Conservation (phyloP, 2,113 vertebrate species). For the Sciurus niger region DNA sequence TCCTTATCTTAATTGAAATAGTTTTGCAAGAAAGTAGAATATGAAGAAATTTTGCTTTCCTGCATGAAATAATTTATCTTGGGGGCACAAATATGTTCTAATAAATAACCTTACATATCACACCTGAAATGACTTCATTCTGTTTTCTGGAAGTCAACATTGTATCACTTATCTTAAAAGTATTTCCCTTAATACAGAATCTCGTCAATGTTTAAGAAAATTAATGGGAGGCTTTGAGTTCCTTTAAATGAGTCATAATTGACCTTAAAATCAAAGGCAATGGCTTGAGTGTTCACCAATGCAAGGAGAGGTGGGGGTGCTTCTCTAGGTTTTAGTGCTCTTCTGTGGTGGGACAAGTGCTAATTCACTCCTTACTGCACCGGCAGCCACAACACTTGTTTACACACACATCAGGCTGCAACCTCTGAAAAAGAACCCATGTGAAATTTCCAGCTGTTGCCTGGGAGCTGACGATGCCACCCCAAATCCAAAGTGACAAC, state of each 20-base stretch:
- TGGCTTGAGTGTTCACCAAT: neutral
- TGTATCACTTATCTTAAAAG: neutral
- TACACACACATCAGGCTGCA: neutral
- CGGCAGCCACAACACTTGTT: neutral
- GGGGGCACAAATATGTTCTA: neutral
- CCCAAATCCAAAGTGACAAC: constrained; percentile 45
- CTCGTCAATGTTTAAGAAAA: neutral
- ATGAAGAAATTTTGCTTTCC: neutral
- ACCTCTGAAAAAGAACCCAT: neutral
- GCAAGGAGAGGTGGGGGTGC: neutral
- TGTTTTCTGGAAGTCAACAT: neutral
- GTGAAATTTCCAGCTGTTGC: neutral
- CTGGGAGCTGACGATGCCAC: neutral
- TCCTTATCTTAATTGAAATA: neutral
- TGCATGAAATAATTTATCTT: neutral
- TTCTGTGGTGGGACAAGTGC: neutral
- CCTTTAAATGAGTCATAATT: neutral
- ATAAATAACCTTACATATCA: neutral
- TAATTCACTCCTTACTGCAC: neutral
- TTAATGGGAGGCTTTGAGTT: neutral
- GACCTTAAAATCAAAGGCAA: neutral
- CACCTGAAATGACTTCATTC: neutral
- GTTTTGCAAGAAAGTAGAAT: neutral
- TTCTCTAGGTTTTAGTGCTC: neutral
- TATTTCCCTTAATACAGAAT: neutral